Evolutionary conservation across 2,888 invertebrate species (phyloP), one percentile per base, ranked within the genome.

Genomic region (Adelphocoris suturalis): DNA sequence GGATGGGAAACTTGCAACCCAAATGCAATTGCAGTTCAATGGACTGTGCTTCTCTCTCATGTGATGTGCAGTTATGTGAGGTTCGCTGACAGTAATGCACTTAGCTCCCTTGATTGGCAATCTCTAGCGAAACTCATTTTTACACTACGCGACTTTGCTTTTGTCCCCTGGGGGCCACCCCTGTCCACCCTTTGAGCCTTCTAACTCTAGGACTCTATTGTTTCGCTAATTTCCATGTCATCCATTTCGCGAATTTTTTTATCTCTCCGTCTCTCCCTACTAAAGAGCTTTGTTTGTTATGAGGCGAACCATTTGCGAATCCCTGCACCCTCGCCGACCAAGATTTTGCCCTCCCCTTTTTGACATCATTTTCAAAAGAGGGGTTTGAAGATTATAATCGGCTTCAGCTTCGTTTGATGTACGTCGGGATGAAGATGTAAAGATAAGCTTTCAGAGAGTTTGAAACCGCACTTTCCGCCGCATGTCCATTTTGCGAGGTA

Each of bases 1-100:
- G 48, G 55, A 37, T 37, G 37, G 37, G 37, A 37, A 55, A 68
- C 81, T 89, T 61, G 80, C 61, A 46, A 61, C 57, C 46, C 84
- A 90, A 90, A 90, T 90, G 90, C 90, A 90, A 90, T 90, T 90
- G 85, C 76, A 78, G 86, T 86, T 90, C 90, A 90, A 90, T 90
- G 90, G 90, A 52, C 19, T 86, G 86, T 90, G 55, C 78, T 23
- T n/a, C 19, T 28, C 75, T 37, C 37, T 7, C 84, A 28, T 90
- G 86, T 90, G 90, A 90, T 90, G 90, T 90, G 90, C 90, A 90
- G 85, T 90, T 90, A 90, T 86, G 90, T 82, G 90, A 85, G 48
- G 46, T 78, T 78, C 76, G 84, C 84, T 48, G 89, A 28, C 84
- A 88, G 52, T 88, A 88, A 88, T 88, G 88, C 88, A 88, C 88